These are phyloP conservation scores for Ophion slaviceki DNA, from an alignment of 2,888 invertebrate species.

Conservation along the genomic window DNA sequence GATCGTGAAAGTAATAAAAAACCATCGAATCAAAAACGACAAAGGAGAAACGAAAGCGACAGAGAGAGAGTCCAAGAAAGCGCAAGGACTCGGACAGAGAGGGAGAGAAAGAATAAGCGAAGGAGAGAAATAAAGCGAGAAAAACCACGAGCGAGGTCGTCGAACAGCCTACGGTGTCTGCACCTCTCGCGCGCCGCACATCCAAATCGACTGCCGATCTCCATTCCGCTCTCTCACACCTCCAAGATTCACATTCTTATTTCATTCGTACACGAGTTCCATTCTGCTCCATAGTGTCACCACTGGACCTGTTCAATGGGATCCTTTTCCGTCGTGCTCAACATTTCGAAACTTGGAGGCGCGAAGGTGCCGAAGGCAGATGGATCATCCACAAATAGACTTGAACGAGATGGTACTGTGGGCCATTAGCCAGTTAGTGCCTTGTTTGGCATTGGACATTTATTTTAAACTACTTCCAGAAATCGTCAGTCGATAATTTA, in stretches of 20 bases:
- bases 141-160: conserved; percentile 60
- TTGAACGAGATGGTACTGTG: not conserved
- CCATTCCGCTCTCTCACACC: conserved; percentile 60
- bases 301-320: conserved; percentile 26
- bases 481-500: no score
- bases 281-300: conserved; percentile 44
- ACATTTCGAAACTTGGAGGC: not conserved
- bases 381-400: not conserved
- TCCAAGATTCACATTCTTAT: conserved; percentile 61
- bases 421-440: conserved; percentile 3
- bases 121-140: conserved; percentile 32
- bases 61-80: conserved; percentile 17
- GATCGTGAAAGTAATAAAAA: conserved; percentile 53
- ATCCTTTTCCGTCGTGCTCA: conserved; percentile 4
- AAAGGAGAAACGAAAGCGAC: conserved; percentile 20
- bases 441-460: no score
- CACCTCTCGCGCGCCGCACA: conserved; percentile 60
- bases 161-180: conserved; percentile 68
- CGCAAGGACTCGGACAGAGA: conserved; percentile 1
- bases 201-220: conserved; percentile 64
- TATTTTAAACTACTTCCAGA: no score
- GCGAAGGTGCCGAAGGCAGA: not conserved
- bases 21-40: conserved; percentile 22
- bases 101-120: conserved; percentile 21
- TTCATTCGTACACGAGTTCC: conserved; percentile 65